Conservation (phyloP, 2,797 vertebrate species). For the Falco columbarius region DNA sequence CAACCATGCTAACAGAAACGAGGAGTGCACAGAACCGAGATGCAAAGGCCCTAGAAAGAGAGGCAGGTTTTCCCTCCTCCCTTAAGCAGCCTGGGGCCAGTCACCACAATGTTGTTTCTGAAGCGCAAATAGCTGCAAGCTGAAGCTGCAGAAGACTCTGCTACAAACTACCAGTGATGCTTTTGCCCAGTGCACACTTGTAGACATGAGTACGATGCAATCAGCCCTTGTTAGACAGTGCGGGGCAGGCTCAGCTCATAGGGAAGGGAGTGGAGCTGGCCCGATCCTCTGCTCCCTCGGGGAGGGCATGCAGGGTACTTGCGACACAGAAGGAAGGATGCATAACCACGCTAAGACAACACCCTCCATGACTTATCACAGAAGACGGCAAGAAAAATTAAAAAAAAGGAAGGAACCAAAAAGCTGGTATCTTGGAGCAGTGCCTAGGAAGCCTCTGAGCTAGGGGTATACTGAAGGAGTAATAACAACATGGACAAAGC, state of each 20-base stretch:
- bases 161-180: neutral
- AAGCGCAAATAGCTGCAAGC: neutral
- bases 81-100: neutral
- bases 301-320: neutral
- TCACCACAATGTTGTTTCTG: neutral
- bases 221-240: accelerated
- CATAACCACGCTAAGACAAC: neutral
- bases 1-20: neutral
- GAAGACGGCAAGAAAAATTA: neutral
- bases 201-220: accelerated
- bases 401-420: neutral
- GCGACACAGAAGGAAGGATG: neutral
- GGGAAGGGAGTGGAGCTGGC: accelerated
- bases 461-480: neutral
- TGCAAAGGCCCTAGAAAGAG: neutral
- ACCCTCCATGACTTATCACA: neutral
- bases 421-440: neutral
- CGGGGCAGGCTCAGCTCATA: neutral
- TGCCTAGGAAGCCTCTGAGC: neutral
- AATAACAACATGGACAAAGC: neutral
- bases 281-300: neutral
- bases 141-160: neutral
- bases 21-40: neutral
- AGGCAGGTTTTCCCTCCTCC: neutral
- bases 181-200: accelerated